Conservation (phyloP, 2,113 vertebrate genomes). For the Pteropus alecto region DNA sequence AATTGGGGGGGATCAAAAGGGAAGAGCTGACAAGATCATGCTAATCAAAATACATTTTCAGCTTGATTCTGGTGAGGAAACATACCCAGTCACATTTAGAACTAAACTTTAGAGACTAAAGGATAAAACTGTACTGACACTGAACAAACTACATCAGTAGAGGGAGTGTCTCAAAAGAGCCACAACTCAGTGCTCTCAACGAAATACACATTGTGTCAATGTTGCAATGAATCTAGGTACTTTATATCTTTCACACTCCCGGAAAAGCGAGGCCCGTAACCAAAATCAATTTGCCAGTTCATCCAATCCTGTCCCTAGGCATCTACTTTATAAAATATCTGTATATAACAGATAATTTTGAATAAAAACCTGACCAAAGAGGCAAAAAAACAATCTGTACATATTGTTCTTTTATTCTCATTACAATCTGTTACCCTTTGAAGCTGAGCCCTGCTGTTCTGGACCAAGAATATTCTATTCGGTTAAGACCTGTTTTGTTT, state of each 20-base stretch:
- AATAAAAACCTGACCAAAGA: too few relatives aligned
- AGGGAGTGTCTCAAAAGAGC: neutral
- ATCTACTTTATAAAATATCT: neutral
- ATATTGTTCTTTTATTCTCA: neutral
- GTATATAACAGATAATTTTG: too few relatives aligned
- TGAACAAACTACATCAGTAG: conserved; percentile 26
- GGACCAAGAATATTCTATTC: conserved; percentile 16
- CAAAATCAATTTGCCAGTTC: neutral
- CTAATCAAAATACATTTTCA: conserved; percentile 20
- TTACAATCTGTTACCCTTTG: neutral
- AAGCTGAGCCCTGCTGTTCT: conserved; percentile 3
- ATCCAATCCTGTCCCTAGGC: neutral
- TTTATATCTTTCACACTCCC: neutral
- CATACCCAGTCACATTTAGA: neutral
- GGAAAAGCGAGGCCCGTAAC: neutral
- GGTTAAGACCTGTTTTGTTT: conserved; percentile 4
- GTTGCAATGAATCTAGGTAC: neutral
- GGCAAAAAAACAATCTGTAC: too few relatives aligned
- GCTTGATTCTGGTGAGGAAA: conserved; percentile 7
- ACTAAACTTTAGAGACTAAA: conserved; percentile 19
- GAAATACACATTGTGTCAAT: neutral
- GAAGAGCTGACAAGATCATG: neutral
- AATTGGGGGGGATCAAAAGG: neutral
- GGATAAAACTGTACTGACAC: neutral
- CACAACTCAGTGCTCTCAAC: neutral